These are phyloP conservation scores for Isichthys henryi DNA, from an alignment of 2,113 vertebrate species.

Conservation along the genomic window DNA sequence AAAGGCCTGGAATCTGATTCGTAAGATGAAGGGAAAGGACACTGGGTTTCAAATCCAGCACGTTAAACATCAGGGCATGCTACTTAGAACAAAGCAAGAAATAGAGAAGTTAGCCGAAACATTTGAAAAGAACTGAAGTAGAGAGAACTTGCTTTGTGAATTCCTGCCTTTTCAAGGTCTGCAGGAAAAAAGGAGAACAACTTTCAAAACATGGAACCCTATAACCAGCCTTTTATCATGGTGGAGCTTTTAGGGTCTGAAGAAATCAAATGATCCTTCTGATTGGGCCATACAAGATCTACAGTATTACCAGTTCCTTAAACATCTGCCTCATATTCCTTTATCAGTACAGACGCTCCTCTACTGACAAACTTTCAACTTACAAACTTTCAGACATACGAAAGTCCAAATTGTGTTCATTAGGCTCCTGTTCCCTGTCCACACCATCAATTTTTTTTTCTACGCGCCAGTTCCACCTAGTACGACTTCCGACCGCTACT, in stretches of 20 bases:
- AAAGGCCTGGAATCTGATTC: neutral
- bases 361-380: no score
- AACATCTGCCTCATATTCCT: neutral
- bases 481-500: no score
- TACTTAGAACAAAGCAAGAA: neutral
- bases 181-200: no score
- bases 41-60: neutral
- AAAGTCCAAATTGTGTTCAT: no score
- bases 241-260: neutral
- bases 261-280: neutral
- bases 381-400: no score
- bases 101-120: neutral
- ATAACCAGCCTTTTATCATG: neutral
- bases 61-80: neutral
- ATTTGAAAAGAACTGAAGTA: neutral
- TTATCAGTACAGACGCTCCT: neutral
- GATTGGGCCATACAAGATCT: neutral
- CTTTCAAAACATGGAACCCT: neutral
- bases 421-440: no score
- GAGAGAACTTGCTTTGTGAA: neutral
- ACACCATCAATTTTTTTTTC: no score
- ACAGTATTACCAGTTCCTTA: no score
- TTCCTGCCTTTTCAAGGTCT: neutral
- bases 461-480: no score
- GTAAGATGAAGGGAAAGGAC: neutral